phyloP scores from a whole-genome alignment of 2,797 vertebrate genomes.

The Apodemus agrarius region DNA sequence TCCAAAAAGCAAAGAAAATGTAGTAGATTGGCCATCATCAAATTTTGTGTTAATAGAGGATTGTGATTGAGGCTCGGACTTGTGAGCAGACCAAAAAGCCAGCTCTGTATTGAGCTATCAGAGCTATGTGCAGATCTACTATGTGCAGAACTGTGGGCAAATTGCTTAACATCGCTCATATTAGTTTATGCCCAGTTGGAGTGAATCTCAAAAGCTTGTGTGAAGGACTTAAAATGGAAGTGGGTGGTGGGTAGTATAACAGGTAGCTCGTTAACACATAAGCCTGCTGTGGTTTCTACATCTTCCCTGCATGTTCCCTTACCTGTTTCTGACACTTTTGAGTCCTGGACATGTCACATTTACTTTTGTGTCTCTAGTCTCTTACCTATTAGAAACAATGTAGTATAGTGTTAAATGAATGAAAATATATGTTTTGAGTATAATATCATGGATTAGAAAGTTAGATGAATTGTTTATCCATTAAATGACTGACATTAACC shows the following conservation, averaged over 20 bases:
- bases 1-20: background rate
- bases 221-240: background rate
- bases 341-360: background rate
- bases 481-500: constrained; percentile 45
- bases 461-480: constrained; percentile 15
- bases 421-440: constrained; percentile 1
- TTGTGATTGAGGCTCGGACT: background rate
- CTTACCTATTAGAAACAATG: background rate
- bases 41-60: background rate
- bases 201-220: background rate
- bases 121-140: background rate
- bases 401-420: background rate
- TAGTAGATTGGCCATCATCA: background rate
- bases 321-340: background rate
- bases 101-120: background rate
- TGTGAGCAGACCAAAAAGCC: background rate
- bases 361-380: background rate
- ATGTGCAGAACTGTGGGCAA: background rate
- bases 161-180: background rate
- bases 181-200: background rate
- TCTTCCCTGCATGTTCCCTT: background rate
- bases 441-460: background rate
- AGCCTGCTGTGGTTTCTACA: background rate
- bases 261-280: background rate
- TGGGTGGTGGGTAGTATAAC: background rate